phyloP scores from a whole-genome alignment of 2,113 vertebrate species.

The Lepisosteus oculatus region DNA sequence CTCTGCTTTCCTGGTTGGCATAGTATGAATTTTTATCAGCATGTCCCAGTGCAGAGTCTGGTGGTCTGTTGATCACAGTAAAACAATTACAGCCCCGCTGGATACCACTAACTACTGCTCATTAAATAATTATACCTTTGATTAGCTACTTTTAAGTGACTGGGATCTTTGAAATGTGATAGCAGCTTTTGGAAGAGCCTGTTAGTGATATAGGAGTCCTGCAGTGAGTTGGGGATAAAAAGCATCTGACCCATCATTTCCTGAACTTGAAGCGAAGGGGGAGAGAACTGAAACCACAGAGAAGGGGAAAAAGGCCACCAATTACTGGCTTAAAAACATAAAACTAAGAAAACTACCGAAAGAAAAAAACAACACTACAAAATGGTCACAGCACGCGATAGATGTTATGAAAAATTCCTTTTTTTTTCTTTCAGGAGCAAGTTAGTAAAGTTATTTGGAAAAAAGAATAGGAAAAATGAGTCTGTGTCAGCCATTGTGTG shows the following conservation, averaged over 20 bases:
- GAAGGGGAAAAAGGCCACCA: conserved; percentile 10
- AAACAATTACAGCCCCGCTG: conserved; percentile 51
- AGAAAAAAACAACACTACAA: too few relatives aligned
- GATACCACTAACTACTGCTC: conserved; percentile 44
- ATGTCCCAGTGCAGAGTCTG: conserved; percentile 42
- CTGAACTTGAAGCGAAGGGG: conserved; percentile 3
- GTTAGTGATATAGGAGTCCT: conserved; percentile 5
- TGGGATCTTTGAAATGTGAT: conserved; percentile 74
- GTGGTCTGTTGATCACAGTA: conserved; percentile 72
- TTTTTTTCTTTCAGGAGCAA: too few relatives aligned
- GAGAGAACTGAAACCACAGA: not conserved
- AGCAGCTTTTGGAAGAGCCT: conserved; percentile 24
- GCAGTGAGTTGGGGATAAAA: conserved; percentile 7
- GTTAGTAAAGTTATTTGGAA: too few relatives aligned
- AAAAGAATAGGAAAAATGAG: too few relatives aligned
- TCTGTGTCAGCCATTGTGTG: too few relatives aligned
- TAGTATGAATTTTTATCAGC: not conserved
- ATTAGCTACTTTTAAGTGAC: conserved; percentile 59
- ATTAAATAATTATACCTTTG: conserved; percentile 74
- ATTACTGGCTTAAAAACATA: conserved; percentile 18
- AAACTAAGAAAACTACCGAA: too few relatives aligned
- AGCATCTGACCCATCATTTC: not conserved
- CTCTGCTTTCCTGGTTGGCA: too few relatives aligned
- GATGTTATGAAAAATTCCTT: too few relatives aligned
- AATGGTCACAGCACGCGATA: too few relatives aligned